Base-by-base conservation (phyloP, 2,113 vertebrate genomes). In the Phylloscopus trochilus region DNA sequence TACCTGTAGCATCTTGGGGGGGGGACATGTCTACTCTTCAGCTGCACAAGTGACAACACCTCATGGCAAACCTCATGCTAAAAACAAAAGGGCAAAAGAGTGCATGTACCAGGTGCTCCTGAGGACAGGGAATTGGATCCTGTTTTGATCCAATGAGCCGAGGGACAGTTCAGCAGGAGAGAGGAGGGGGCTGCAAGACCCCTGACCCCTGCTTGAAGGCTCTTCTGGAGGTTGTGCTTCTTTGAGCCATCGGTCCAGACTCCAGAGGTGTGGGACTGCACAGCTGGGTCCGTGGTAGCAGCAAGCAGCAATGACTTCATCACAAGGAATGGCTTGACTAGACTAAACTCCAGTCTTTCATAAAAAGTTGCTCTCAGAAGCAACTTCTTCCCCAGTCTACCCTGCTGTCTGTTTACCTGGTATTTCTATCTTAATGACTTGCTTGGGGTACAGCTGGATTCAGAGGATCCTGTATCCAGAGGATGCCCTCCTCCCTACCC, bases 41-140 rank as follows among this genome's bases (percentile, higher is more conserved):
- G 46, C 0, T 58, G 46, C 3, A 1, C 26, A 43, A 43, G 33
- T 64, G 52, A 44, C 43, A 52, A 7, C 22, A 64, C 5, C 19
- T 52, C 6, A 0, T 24, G 27, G 41, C 5, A 7, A 27, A 69
- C 39, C 28, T 15, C 0, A 0, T 22, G n/a, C 10, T 49, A 19
- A 59, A 59, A 52, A 72, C 5, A 43, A 77, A 69, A 80, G 37
- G 31, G 30, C 19, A 49, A 73, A 83, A 44, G 30, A 33, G 3
- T 23, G 20, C 9, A 27, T 2, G 2, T 33, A 56, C 13, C 24
- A n/a, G 24, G 5, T 44, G 64, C 23, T 60, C 43, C 60, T 44
- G 44, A 37, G 52, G 11, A 82, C 43, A 55, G 16, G 18, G 24
- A 55, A 49, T 5, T 81, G 15, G 13, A 76, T 68, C 46, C 15